These are phyloP conservation scores for Ericerus pela DNA, from an alignment of 1,140 invertebrate genomes.

Conservation along the genomic window DNA sequence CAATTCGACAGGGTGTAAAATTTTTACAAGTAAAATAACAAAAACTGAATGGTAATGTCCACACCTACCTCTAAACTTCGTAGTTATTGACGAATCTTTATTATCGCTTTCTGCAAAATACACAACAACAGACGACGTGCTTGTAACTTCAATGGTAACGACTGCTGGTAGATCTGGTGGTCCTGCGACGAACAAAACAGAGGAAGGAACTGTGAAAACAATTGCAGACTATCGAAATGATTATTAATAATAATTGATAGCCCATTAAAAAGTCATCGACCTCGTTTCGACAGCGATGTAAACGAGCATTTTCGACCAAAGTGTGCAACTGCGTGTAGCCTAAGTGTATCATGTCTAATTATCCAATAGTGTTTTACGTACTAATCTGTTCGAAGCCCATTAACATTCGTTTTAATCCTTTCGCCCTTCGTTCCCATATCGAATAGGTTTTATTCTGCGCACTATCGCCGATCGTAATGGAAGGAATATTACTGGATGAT, in stretches of 20 bases:
- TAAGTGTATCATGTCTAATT: too few relatives aligned
- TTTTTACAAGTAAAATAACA: neutral
- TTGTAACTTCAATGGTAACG: conserved; percentile 68
- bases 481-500: conserved; percentile 30
- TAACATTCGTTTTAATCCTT: conserved; percentile 59
- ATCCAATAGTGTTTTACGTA: conserved; percentile 32
- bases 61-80: conserved; percentile 75
- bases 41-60: neutral
- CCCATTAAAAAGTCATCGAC: too few relatives aligned
- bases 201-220: too few relatives aligned
- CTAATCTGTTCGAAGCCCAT: conserved; percentile 49
- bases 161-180: conserved; percentile 61
- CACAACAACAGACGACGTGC: conserved; percentile 56
- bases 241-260: too few relatives aligned
- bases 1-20: too few relatives aligned
- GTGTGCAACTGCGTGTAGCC: too few relatives aligned
- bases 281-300: neutral
- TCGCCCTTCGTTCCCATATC: conserved; percentile 70
- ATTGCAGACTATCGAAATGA: too few relatives aligned
- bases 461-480: conserved; percentile 45
- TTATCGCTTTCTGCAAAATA: conserved; percentile 51
- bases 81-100: conserved; percentile 56
- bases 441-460: conserved; percentile 57
- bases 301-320: too few relatives aligned
- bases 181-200: conserved; percentile 33